Conservation (phyloP, 2,797 vertebrate genomes). For the Coregonus sp. region DNA sequence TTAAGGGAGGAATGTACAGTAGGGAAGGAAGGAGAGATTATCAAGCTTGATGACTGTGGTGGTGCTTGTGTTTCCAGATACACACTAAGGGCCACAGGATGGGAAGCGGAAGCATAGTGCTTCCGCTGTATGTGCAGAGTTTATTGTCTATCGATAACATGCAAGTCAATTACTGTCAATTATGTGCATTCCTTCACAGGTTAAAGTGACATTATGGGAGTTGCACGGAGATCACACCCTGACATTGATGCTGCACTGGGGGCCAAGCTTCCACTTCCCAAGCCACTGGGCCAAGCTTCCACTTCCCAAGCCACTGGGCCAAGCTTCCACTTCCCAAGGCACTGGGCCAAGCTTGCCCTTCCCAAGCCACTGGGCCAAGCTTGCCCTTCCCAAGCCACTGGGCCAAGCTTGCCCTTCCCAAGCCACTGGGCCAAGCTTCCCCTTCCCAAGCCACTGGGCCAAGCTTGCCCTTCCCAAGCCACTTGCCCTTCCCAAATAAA, state of each 20-base stretch:
- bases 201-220: constrained; percentile 8
- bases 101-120: background rate
- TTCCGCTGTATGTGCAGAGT: background rate
- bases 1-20: constrained; percentile 14
- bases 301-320: background rate
- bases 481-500: background rate
- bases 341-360: too few species aligned
- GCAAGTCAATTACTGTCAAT: constrained; percentile 12
- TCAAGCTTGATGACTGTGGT: constrained; percentile 20
- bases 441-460: too few species aligned
- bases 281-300: background rate
- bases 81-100: constrained; percentile 6
- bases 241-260: background rate
- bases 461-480: background rate
- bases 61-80: constrained; percentile 30
- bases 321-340: too few species aligned
- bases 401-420: too few species aligned
- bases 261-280: background rate
- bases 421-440: too few species aligned
- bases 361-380: too few species aligned
- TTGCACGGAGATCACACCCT: background rate
- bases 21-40: constrained; percentile 12
- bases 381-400: too few species aligned
- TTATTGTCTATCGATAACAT: constrained; percentile 17
- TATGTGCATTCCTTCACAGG: background rate